A percentile compares a stretch with the other conserved stretches of the same genome.
These are phyloP conservation scores for Circaetus cinerascens DNA, from an alignment of 2,113 vertebrate genomes.

Conservation along the genomic window DNA sequence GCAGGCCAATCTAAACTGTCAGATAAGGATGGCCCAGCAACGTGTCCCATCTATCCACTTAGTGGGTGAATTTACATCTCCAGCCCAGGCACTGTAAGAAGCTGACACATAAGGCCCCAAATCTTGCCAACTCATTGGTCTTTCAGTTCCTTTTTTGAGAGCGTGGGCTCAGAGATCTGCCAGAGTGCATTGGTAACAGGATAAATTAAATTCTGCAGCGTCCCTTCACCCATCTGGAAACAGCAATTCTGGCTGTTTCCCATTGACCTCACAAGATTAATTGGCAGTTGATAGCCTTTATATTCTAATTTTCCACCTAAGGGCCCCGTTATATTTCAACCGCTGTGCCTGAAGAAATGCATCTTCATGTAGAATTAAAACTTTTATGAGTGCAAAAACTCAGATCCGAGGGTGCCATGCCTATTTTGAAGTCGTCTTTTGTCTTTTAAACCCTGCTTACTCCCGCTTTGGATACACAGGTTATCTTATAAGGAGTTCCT, in stretches of 20 bases:
- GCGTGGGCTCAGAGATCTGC: not conserved
- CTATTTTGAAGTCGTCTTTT: not conserved
- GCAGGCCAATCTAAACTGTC: fast-evolving
- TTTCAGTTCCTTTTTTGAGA: not conserved
- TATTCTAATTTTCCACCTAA: constrained; percentile 51
- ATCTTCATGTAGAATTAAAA: not conserved
- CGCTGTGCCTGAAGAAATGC: not conserved
- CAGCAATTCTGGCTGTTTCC: constrained; percentile 30
- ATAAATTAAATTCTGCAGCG: constrained; percentile 4
- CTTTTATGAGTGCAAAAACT: not conserved
- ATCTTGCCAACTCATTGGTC: not conserved
- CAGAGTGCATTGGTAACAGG: not conserved
- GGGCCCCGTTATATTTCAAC: not conserved
- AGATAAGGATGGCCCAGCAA: not conserved
- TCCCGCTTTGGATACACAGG: not conserved
- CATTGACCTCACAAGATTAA: constrained; percentile 53
- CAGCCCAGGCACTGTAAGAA: not conserved
- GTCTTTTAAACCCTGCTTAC: not conserved
- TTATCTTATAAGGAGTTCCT: not conserved
- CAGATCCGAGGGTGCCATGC: not conserved
- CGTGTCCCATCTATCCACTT: too few species aligned
- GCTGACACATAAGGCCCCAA: not conserved
- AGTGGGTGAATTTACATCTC: not conserved
- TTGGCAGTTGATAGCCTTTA: constrained; percentile 40
- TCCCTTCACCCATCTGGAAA: constrained; percentile 43